A percentile compares a stretch with the other conserved stretches of the same genome.
Evolutionary conservation across 2,888 invertebrate species (phyloP).

Genomic region (Dioctria rufipes): DNA sequence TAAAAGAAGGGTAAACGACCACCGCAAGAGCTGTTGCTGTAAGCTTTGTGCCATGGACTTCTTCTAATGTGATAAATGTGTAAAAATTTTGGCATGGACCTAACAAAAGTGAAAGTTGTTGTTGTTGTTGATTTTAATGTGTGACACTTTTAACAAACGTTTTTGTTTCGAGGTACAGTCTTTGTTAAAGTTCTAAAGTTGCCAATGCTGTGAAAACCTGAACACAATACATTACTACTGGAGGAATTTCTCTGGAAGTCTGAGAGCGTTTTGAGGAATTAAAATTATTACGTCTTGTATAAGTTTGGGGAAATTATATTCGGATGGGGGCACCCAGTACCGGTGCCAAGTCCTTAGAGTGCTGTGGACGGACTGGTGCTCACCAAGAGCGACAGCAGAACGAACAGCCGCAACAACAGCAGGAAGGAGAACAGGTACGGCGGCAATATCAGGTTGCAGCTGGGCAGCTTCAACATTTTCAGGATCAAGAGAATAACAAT

Average conservation of each 20-base stretch:
- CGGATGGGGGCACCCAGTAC: conserved; percentile 56
- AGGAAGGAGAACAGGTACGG: conserved; percentile 44
- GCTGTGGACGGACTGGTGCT: conserved; percentile 52
- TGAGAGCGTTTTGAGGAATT: background rate
- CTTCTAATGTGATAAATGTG: conserved; percentile 47
- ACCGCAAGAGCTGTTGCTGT: conserved; percentile 44
- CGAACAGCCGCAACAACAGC: conserved; percentile 22
- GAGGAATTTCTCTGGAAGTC: too few species aligned
- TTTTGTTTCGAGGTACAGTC: background rate
- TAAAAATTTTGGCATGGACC: conserved; percentile 41
- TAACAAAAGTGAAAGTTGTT: conserved; percentile 35
- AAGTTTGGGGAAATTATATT: conserved; percentile 26
- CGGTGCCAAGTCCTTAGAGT: conserved; percentile 50
- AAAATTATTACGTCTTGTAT: background rate
- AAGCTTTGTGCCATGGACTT: conserved; percentile 43
- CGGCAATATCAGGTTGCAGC: conserved; percentile 55
- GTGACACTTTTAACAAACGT: conserved; percentile 3
- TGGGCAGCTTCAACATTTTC: conserved; percentile 31
- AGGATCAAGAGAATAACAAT: conserved; percentile 63
- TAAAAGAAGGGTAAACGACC: conserved; percentile 48
- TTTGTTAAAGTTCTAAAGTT: background rate
- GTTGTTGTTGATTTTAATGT: conserved; percentile 22
- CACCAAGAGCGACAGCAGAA: conserved; percentile 36
- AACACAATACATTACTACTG: background rate
- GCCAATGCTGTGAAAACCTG: background rate